Evolutionary conservation across 92 coral and sea anemone species (phyloP).

Genomic region (Chrysogorgia sp.): DNA sequence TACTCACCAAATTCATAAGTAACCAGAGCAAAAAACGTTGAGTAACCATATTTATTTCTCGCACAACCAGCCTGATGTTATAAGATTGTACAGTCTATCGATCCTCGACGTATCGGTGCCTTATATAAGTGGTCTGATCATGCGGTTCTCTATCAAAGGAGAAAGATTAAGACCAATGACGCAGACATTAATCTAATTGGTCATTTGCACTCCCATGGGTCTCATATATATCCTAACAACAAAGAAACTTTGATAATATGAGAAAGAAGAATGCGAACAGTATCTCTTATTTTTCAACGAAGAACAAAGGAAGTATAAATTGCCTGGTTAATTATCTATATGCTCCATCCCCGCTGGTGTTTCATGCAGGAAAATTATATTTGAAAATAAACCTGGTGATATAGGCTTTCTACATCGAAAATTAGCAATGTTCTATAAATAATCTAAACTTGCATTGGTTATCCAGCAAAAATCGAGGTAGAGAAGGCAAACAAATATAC

Average conservation of each 20-base stretch:
- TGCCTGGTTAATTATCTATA: not conserved
- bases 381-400: too few relatives aligned
- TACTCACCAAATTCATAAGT: conserved; percentile 49
- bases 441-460: too few relatives aligned
- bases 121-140: conserved; percentile 19
- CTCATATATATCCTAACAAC: not conserved
- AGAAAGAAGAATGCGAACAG: not conserved
- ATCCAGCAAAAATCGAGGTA: too few relatives aligned
- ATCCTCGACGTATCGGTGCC: conserved; percentile 20
- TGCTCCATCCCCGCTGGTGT: not conserved
- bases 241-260: not conserved
- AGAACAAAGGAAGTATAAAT: not conserved
- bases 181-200: conserved; percentile 44
- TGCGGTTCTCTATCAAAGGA: conserved; percentile 13
- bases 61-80: too few relatives aligned
- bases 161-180: conserved; percentile 17
- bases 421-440: too few relatives aligned
- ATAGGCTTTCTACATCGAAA: too few relatives aligned
- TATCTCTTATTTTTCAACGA: not conserved
- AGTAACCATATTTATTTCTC: conserved; percentile 35
- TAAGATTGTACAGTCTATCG: not conserved
- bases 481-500: too few relatives aligned
- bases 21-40: conserved; percentile 42
- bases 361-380: not conserved
- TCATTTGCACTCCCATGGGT: conserved; percentile 37